Percentiles rank a stretch among this genome's conserved stretches.
Evolutionary conservation across 2,888 invertebrate genomes (phyloP).

Genomic region (Phengaris arion): DNA sequence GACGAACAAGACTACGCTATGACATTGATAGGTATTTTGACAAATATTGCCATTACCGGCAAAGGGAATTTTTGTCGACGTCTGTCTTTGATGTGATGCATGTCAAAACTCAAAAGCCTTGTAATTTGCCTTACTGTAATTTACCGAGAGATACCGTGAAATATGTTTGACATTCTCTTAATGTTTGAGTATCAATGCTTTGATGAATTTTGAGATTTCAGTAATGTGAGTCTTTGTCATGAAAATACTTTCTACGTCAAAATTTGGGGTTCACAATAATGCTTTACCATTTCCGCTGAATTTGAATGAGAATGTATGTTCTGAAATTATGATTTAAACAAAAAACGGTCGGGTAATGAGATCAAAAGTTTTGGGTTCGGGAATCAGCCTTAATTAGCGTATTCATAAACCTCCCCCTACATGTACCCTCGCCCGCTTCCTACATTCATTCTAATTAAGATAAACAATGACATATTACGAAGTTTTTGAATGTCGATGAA

Average conservation of each 20-base stretch:
- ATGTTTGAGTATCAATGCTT: neutral
- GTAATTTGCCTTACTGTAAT: neutral
- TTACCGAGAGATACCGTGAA: neutral
- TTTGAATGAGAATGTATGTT: neutral
- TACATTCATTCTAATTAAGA: slow-evolving; percentile 1
- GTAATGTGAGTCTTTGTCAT: neutral
- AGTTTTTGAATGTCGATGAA: neutral
- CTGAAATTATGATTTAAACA: slow-evolving; percentile 3
- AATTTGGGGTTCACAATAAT: neutral
- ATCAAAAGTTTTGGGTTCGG: slow-evolving; percentile 16
- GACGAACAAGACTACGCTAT: neutral
- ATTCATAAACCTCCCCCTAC: slow-evolving; percentile 6
- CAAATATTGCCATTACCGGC: neutral
- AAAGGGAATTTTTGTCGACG: neutral
- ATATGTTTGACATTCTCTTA: neutral
- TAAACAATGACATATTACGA: neutral
- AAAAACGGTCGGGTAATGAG: slow-evolving; percentile 10
- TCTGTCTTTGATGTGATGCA: slow-evolving; percentile 11
- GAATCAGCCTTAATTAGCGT: slow-evolving; percentile 12
- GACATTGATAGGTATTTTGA: neutral
- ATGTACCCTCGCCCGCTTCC: neutral
- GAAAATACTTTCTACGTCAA: neutral
- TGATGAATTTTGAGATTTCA: neutral
- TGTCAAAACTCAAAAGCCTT: slow-evolving; percentile 2
- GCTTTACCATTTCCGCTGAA: neutral